A percentile compares a stretch with the other conserved stretches of the same genome.
phyloP scores from a whole-genome alignment of 2,113 vertebrate genomes.

The Alligator sinensis region DNA sequence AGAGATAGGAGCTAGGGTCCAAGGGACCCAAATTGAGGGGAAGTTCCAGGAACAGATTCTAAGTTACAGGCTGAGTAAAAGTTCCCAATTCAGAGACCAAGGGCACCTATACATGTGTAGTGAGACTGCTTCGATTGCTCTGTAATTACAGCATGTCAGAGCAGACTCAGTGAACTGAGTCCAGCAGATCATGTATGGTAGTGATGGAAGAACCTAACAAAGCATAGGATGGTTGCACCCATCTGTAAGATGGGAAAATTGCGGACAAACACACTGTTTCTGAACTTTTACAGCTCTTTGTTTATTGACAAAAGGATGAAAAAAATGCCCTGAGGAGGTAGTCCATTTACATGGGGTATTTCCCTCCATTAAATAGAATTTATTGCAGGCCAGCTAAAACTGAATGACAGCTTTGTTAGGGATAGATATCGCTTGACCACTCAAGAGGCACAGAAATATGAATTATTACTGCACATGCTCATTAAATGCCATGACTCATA shows the following conservation, averaged over 20 bases:
- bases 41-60: no score
- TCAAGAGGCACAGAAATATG: neutral
- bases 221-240: neutral
- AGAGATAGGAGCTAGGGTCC: no score
- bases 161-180: no score
- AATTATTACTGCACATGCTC: no score
- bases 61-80: no score
- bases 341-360: neutral
- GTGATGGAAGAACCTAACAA: neutral
- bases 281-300: slow-evolving; percentile 11
- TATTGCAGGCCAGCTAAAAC: neutral
- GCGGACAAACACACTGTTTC: slow-evolving; percentile 1
- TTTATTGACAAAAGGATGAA: slow-evolving; percentile 15
- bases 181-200: neutral
- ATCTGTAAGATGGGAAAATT: neutral
- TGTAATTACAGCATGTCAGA: no score
- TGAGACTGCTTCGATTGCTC: no score
- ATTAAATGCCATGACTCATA: neutral
- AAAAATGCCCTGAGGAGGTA: slow-evolving; percentile 43
- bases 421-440: neutral
- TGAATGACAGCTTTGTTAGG: neutral
- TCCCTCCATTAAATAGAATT: neutral
- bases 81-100: neutral
- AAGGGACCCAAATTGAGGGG: no score
- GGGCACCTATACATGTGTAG: neutral